Conservation (phyloP, 1,140 invertebrate genomes). For the Hesperophylax magnus region DNA sequence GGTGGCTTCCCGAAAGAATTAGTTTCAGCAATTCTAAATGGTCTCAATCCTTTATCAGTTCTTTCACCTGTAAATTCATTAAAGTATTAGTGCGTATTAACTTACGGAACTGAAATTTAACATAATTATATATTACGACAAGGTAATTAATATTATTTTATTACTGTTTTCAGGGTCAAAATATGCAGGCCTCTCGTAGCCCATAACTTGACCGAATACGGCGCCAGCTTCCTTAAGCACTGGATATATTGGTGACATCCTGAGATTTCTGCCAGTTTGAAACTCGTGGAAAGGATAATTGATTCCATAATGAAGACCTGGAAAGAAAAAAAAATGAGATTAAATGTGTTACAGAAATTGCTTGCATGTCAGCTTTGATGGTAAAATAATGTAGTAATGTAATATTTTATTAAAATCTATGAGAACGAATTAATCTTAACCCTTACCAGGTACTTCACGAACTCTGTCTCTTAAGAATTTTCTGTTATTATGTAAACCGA, state of each 20-base stretch:
- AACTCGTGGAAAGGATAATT: constrained; percentile 90
- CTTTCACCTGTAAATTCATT: constrained; percentile 18
- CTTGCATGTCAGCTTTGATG: too few species aligned
- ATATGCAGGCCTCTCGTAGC: constrained; percentile 96
- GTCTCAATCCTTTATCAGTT: constrained; percentile 25
- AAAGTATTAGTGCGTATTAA: not conserved
- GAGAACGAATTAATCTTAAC: not conserved
- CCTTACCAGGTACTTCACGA: constrained; percentile 90
- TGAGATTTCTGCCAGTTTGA: constrained; percentile 89
- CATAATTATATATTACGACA: not conserved
- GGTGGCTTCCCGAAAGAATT: constrained; percentile 90
- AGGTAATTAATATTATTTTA: constrained; percentile 1
- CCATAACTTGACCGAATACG: constrained; percentile 98
- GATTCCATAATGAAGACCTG: constrained; percentile 84
- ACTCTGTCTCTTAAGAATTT: constrained; percentile 94
- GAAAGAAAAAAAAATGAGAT: too few species aligned
- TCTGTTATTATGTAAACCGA: constrained; percentile 96
- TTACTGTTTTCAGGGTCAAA: constrained; percentile 80
- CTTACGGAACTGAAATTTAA: not conserved
- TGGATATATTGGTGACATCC: constrained; percentile 97
- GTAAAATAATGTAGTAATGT: not conserved
- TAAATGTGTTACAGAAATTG: too few species aligned
- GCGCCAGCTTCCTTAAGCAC: constrained; percentile 92
- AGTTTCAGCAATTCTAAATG: constrained; percentile 75
- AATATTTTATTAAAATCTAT: not conserved